Percentiles rank a stretch among this genome's conserved stretches.
Evolutionary conservation across 2,888 invertebrate species (phyloP).

Genomic region (Elysia crispata): DNA sequence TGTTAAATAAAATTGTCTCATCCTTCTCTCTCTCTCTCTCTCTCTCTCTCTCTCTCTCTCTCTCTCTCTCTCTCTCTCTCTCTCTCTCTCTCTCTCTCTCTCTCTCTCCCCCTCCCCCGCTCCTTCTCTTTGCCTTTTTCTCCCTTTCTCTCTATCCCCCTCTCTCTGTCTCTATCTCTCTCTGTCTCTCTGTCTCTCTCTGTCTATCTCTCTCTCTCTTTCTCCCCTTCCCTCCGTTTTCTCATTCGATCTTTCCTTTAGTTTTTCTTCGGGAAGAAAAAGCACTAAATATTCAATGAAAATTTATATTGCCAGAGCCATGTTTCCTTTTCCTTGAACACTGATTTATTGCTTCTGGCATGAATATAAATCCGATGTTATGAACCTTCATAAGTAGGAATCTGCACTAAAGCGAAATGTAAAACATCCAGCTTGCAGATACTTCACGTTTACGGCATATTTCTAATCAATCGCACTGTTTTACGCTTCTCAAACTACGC

Average conservation of each 20-base stretch:
- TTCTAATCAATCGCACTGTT: too few species aligned
- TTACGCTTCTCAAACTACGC: too few species aligned
- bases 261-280: constrained; percentile 6
- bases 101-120: not conserved
- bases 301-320: too few species aligned
- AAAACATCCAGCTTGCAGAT: too few species aligned
- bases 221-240: not conserved
- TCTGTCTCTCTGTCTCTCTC: not conserved
- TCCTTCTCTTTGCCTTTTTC: not conserved
- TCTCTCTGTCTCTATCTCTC: not conserved
- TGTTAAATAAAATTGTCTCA: too few species aligned
- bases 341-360: too few species aligned
- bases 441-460: too few species aligned
- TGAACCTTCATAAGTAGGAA: too few species aligned
- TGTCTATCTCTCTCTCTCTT: constrained; percentile 1
- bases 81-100: constrained; percentile 2
- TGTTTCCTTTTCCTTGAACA: too few species aligned
- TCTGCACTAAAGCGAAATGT: too few species aligned
- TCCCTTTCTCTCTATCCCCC: constrained; percentile 10
- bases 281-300: too few species aligned
- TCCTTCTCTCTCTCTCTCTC: constrained; percentile 20
- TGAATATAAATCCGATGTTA: too few species aligned
- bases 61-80: constrained; percentile 10
- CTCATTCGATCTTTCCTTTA: constrained; percentile 13
- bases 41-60: constrained; percentile 16